Conservation (phyloP, 2,888 invertebrate genomes). For the Troides helena region DNA sequence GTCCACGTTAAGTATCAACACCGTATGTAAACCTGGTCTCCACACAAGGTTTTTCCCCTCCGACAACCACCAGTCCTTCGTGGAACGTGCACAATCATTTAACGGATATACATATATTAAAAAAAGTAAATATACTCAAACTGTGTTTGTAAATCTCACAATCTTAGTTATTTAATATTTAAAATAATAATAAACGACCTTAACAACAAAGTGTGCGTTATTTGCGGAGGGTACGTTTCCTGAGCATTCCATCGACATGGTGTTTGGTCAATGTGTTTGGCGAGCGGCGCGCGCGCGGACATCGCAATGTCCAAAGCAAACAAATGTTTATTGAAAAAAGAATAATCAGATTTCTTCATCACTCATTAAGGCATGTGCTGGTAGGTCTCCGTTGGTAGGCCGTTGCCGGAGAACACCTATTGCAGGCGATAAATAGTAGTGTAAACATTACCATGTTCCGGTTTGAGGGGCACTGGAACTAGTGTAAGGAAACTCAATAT, state of each 20-base stretch:
- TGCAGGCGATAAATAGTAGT: too few relatives aligned
- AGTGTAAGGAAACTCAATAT: too few relatives aligned
- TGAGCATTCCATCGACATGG: neutral
- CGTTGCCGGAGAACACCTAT: too few relatives aligned
- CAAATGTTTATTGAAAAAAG: neutral
- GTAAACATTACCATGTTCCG: too few relatives aligned
- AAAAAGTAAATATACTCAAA: neutral
- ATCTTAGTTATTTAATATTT: neutral
- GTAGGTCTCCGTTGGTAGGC: too few relatives aligned
- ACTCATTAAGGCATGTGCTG: neutral
- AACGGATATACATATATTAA: neutral
- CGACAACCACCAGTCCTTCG: too few relatives aligned
- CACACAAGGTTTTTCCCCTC: too few relatives aligned
- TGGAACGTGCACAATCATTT: too few relatives aligned
- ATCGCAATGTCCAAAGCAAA: neutral
- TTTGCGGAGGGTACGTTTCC: neutral
- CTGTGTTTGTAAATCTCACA: neutral
- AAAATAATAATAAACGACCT: neutral
- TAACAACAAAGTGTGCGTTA: neutral
- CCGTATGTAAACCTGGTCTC: too few relatives aligned
- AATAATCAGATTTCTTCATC: neutral
- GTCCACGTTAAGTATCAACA: too few relatives aligned
- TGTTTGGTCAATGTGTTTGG: neutral
- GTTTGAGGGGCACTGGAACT: too few relatives aligned
- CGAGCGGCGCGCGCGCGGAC: neutral